These are phyloP conservation scores for Penaeus chinensis DNA, from an alignment of 1,140 invertebrate species.

Conservation along the genomic window DNA sequence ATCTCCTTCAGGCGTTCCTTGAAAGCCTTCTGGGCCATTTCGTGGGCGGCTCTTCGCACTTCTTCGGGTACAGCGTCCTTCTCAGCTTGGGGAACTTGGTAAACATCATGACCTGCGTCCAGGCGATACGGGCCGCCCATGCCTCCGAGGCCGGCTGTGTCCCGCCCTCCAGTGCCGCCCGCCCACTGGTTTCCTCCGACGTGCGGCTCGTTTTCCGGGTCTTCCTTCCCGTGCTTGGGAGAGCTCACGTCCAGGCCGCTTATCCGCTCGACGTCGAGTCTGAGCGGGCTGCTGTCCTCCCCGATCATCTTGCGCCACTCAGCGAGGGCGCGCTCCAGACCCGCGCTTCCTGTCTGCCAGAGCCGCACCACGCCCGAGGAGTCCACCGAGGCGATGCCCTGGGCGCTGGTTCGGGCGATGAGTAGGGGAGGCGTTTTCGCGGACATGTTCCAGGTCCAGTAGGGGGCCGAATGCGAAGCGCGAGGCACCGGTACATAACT, in stretches of 20 bases:
- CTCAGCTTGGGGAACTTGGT: conserved; percentile 84
- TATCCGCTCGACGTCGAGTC: conserved; percentile 79
- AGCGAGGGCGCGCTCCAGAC: conserved; percentile 70
- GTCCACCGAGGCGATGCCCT: conserved; percentile 75
- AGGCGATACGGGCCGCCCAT: conserved; percentile 92
- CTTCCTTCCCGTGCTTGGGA: conserved; percentile 93
- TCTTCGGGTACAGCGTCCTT: conserved; percentile 92
- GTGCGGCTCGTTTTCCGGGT: conserved; percentile 89
- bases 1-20: conserved; percentile 91
- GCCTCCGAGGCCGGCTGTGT: conserved; percentile 94
- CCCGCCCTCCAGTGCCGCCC: conserved; percentile 87
- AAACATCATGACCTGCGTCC: conserved; percentile 85
- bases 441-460: conserved; percentile 56
- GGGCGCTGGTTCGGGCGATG: conserved; percentile 68
- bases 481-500: conserved; percentile 73
- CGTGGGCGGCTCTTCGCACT: conserved; percentile 86
- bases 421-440: conserved; percentile 63
- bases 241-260: conserved; percentile 79
- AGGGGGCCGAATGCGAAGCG: conserved; percentile 49
- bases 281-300: conserved; percentile 69
- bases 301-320: conserved; percentile 72
- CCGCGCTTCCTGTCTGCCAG: conserved; percentile 73
- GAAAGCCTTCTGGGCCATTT: conserved; percentile 93
- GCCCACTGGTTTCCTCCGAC: conserved; percentile 97
- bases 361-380: conserved; percentile 73